phyloP scores from a whole-genome alignment of 2,113 vertebrate genomes.

The Aptenodytes forsteri region DNA sequence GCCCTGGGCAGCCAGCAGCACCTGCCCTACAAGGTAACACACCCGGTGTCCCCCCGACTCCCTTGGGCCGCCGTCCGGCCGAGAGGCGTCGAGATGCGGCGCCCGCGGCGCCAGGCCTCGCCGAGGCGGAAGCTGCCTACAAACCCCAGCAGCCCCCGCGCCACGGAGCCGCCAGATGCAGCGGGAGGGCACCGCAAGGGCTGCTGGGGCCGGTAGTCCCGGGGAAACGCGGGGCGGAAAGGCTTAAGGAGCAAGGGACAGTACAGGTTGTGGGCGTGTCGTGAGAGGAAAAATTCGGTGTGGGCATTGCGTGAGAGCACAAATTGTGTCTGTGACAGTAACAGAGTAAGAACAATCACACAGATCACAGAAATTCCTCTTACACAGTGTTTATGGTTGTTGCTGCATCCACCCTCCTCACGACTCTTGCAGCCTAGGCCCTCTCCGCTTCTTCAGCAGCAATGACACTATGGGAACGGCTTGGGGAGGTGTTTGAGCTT shows the following conservation, averaged over 20 bases:
- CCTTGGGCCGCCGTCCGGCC: neutral
- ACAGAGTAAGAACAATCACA: neutral
- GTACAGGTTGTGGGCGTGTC: rapidly evolving
- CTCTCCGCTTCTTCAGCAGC: neutral
- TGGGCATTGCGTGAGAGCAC: neutral
- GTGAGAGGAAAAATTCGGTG: neutral
- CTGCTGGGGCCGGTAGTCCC: neutral
- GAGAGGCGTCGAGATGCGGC: no score
- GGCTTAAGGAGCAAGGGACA: rapidly evolving
- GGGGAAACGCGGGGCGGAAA: neutral
- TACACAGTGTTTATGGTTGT: no score
- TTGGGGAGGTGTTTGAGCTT: neutral
- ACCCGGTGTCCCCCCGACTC: no score
- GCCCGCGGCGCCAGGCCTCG: neutral
- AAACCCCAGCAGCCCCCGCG: neutral
- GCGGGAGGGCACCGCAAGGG: neutral
- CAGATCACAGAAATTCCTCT: neutral
- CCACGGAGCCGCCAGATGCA: rapidly evolving
- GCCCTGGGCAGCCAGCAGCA: neutral
- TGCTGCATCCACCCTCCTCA: neutral
- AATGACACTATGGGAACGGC: rapidly evolving
- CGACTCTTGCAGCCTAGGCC: rapidly evolving
- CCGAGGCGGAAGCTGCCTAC: neutral
- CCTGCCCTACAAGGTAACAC: neutral
- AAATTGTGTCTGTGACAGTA: neutral